Evolutionary conservation across 2,797 vertebrate genomes (phyloP).

Genomic region (Paguma larvata): DNA sequence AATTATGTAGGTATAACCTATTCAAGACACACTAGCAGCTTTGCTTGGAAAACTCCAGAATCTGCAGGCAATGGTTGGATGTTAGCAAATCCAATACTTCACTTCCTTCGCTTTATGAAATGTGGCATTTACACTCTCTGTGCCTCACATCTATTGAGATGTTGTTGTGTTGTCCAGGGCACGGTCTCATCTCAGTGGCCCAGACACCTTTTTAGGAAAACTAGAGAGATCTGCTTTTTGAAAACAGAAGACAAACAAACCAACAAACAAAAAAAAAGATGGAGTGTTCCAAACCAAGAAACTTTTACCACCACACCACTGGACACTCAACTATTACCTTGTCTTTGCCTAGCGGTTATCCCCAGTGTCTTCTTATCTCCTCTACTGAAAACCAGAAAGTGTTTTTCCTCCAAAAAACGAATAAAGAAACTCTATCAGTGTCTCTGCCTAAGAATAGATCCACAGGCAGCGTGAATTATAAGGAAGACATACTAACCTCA

Average conservation of each 20-base stretch:
- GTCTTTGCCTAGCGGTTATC: slow-evolving; percentile 91
- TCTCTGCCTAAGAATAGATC: slow-evolving; percentile 88
- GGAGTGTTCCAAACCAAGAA: slow-evolving; percentile 40
- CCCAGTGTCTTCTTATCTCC: slow-evolving; percentile 91
- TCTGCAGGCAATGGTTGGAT: neutral
- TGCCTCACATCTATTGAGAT: neutral
- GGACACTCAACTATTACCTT: slow-evolving; percentile 52
- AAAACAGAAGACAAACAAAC: neutral
- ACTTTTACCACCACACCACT: slow-evolving; percentile 81
- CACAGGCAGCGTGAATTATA: slow-evolving; percentile 89
- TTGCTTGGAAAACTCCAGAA: neutral
- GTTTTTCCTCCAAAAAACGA: slow-evolving; percentile 66
- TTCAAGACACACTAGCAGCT: neutral
- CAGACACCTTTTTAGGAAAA: neutral
- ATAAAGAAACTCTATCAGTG: slow-evolving; percentile 78
- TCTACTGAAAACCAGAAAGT: slow-evolving; percentile 78
- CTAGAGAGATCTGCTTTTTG: neutral
- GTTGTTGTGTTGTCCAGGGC: neutral
- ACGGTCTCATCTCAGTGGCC: neutral
- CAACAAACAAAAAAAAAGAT: slow-evolving; percentile 66
- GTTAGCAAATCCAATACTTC: neutral
- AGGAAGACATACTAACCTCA: slow-evolving; percentile 88
- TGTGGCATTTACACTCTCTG: neutral
- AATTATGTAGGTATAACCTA: neutral
- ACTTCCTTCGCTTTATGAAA: neutral